Conservation (phyloP, 1,140 invertebrate genomes). For the Drosophila obscura region DNA sequence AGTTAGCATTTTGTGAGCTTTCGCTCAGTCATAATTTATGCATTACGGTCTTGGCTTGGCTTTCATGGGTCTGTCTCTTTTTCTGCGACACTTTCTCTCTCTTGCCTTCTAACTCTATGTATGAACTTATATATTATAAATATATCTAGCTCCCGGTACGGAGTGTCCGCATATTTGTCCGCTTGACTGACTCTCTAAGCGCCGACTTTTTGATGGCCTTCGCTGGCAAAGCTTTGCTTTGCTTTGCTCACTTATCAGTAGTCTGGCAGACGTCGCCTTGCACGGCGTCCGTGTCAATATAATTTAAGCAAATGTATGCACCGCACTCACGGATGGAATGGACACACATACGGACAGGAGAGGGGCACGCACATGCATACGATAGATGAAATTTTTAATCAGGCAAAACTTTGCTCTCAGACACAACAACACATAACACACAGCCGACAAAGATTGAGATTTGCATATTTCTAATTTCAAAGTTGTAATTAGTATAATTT, state of each 20-base stretch:
- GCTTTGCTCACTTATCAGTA: slow-evolving; percentile 73
- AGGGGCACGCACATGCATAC: neutral
- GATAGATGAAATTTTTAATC: slow-evolving; percentile 71
- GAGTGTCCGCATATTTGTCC: slow-evolving; percentile 7
- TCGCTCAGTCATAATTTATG: slow-evolving; percentile 68
- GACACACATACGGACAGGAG: too few relatives aligned
- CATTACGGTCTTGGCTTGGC: slow-evolving; percentile 54
- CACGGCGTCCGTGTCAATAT: slow-evolving; percentile 71
- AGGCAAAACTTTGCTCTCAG: slow-evolving; percentile 57
- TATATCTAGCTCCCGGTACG: too few relatives aligned
- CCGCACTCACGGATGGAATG: slow-evolving; percentile 26
- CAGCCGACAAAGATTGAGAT: slow-evolving; percentile 36
- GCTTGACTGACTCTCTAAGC: slow-evolving; percentile 35
- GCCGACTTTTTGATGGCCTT: slow-evolving; percentile 51
- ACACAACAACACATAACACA: slow-evolving; percentile 14
- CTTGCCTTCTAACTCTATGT: neutral
- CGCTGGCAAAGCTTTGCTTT: slow-evolving; percentile 34
- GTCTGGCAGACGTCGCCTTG: slow-evolving; percentile 64
- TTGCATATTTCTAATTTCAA: slow-evolving; percentile 82
- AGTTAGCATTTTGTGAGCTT: slow-evolving; percentile 30
- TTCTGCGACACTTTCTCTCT: neutral
- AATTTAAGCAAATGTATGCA: slow-evolving; percentile 79
- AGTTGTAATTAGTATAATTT: slow-evolving; percentile 83
- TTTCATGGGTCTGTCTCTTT: slow-evolving; percentile 51
- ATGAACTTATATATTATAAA: neutral